Base-by-base conservation (phyloP, 2,888 invertebrate species). In the Leptodirus hochenwartii region DNA sequence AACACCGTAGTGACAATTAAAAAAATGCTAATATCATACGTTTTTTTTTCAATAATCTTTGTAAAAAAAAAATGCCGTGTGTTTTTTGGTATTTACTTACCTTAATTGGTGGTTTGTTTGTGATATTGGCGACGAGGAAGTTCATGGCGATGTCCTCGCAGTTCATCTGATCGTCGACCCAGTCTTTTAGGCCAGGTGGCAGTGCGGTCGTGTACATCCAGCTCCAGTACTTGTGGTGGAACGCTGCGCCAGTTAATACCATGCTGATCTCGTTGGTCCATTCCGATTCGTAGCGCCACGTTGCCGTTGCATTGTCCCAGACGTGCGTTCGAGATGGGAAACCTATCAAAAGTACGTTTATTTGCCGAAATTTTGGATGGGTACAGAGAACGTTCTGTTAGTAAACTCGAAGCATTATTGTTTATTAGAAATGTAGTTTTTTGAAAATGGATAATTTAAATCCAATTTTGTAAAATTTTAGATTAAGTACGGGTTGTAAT, bases 141-240 rank as follows among this genome's bases (percentile, higher is more conserved):
- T 95, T 95, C 88, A 95, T 93, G 2, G 93, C 93, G 42, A 95
- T 90, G 50, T 95, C 93, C 54, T 95, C 95, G 51, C 93, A 95
- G 56, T 95, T 95, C 81, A 93, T 91, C 48, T 84, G 79, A 10
- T 81, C 76, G 51, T 95, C 93, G 1, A 93, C 91, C 84, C 85
- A 91, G 31, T 71, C 62, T 34, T 78, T 74, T 24, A 93, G 77
- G 43, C 76, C 72, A 1, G 69, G 65, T 1, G 91, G 88, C 78
- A 95, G 77, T 24, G 71, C 67, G 43, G 79, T 71, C 12, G 90
- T 88, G 53, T 93, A 95, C 59, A 90, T 71, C 58, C 84, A 85
- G 48, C 81, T 88, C 85, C 90, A 95, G 50, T 78, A 82, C 66
- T 93, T 93, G 53, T 95, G 93, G 56, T 93, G 81, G 59, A 93